phyloP scores from a whole-genome alignment of 1,140 invertebrate species.

The Diploscapter pachys region DNA sequence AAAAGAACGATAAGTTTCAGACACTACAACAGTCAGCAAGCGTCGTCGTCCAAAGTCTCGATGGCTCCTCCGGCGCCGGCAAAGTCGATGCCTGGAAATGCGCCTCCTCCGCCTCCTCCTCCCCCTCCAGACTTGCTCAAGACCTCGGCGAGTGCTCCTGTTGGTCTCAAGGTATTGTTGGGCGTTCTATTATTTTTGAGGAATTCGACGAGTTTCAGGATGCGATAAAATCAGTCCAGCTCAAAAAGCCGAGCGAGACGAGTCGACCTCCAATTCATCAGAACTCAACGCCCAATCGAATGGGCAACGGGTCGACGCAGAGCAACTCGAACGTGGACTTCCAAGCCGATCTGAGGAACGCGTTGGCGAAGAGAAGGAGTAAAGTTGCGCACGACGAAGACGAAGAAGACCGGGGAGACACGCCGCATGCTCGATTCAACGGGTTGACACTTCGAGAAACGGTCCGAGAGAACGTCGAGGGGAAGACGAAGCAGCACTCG shows the following conservation, averaged over 20 bases:
- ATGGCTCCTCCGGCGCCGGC: too few species aligned
- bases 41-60: too few species aligned
- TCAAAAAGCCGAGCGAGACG: constrained; percentile 42
- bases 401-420: constrained; percentile 38
- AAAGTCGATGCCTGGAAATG: too few species aligned
- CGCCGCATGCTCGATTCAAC: constrained; percentile 14
- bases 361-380: constrained; percentile 52
- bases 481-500: constrained; percentile 45
- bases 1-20: neutral
- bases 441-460: constrained; percentile 30
- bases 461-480: constrained; percentile 32
- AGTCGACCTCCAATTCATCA: constrained; percentile 9
- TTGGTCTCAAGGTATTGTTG: neutral
- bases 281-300: constrained; percentile 12
- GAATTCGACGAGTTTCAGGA: constrained; percentile 46
- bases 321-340: constrained; percentile 41
- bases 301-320: neutral
- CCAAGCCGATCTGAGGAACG: constrained; percentile 53
- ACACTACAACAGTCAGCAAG: neutral
- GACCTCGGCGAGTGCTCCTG: constrained; percentile 16
- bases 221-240: constrained; percentile 44
- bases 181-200: neutral
- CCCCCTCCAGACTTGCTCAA: constrained; percentile 26
- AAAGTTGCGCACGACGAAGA: constrained; percentile 53
- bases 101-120: constrained; percentile 30